These are phyloP conservation scores for Pangasius mekongensis DNA, from an alignment of 2,797 vertebrate genomes.

Conservation along the genomic window DNA sequence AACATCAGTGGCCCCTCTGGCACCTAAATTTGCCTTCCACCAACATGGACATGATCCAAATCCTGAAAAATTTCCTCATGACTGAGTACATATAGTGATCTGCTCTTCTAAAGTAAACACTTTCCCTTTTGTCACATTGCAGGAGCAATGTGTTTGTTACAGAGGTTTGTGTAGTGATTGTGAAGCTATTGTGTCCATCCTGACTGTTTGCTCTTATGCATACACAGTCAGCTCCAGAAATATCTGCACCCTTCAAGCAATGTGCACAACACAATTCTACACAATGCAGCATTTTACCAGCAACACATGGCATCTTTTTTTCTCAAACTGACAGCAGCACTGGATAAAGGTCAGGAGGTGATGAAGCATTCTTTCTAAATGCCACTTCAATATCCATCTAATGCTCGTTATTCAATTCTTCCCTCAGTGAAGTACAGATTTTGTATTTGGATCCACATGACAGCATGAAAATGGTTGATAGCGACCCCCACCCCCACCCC, in stretches of 20 bases:
- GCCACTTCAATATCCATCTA: background rate
- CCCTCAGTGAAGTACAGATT: background rate
- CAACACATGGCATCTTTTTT: background rate
- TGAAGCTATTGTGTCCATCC: background rate
- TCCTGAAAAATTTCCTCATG: background rate
- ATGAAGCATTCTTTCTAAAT: background rate
- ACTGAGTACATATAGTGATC: background rate
- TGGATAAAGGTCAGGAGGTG: background rate
- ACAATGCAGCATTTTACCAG: background rate
- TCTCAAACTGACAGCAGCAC: background rate
- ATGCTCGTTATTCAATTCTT: background rate
- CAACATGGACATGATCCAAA: background rate
- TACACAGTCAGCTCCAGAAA: background rate
- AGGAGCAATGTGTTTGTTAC: background rate
- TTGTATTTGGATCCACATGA: background rate
- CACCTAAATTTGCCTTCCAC: constrained; percentile 44
- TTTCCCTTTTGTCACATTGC: background rate
- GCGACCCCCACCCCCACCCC: background rate
- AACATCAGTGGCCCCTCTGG: constrained; percentile 34
- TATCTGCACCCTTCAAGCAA: background rate
- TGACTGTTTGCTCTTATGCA: background rate
- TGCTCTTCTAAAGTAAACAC: constrained; percentile 5
- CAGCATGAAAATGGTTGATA: constrained; percentile 4
- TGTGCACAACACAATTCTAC: background rate
- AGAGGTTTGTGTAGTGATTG: background rate